Conservation (phyloP, 2,113 vertebrate species). For the Ancistrus triradiatus region DNA sequence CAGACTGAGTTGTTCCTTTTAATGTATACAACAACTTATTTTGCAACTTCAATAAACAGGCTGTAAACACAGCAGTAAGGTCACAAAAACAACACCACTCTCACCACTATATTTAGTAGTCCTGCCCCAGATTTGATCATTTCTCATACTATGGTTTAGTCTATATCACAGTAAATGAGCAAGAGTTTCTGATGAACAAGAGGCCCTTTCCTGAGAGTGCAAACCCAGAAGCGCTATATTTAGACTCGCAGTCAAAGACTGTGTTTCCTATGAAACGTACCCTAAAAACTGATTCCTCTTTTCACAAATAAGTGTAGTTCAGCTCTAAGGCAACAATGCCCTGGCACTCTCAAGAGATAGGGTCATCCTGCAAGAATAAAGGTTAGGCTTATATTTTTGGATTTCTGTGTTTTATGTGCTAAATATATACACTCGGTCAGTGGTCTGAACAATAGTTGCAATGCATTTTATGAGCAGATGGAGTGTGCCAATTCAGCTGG, state of each 20-base stretch:
- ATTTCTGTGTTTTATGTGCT: constrained; percentile 1
- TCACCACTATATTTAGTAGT: too few relatives aligned
- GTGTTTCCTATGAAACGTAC: constrained; percentile 32
- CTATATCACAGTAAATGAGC: too few relatives aligned
- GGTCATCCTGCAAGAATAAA: constrained; percentile 11
- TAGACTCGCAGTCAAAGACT: constrained; percentile 12
- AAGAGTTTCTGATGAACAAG: constrained; percentile 8
- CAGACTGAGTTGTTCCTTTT: too few relatives aligned
- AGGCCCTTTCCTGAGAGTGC: constrained; percentile 19
- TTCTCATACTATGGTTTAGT: too few relatives aligned
- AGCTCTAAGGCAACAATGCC: constrained; percentile 32
- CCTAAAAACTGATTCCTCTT: constrained; percentile 17
- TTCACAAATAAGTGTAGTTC: constrained; percentile 9
- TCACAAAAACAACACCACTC: too few relatives aligned
- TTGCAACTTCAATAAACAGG: too few relatives aligned
- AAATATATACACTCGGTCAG: constrained; percentile 9
- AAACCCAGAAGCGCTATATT: constrained; percentile 22
- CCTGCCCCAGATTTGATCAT: too few relatives aligned
- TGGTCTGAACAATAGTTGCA: not conserved
- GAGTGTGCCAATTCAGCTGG: too few relatives aligned
- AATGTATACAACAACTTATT: too few relatives aligned
- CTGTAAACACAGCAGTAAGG: too few relatives aligned
- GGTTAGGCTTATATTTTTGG: constrained; percentile 18
- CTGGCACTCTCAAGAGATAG: not conserved
- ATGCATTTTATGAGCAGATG: too few relatives aligned